Percentiles rank a stretch among this genome's conserved stretches.
phyloP scores from a whole-genome alignment of 2,888 invertebrate genomes.

The Drosophila kambysellisi region DNA sequence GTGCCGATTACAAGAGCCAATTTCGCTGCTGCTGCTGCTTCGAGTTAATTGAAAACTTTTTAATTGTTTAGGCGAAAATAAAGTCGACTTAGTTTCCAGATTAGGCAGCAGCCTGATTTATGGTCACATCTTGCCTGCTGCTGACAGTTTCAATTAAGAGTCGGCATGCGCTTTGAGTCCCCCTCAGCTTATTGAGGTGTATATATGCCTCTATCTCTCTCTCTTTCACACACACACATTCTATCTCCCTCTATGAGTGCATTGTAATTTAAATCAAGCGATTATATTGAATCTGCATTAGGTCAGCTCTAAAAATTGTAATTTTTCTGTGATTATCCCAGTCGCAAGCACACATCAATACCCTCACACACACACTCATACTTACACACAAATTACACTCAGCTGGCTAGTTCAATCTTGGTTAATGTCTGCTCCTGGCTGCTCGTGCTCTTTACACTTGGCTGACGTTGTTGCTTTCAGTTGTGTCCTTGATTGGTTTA shows the following conservation, averaged over 20 bases:
- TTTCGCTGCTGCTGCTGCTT: slow-evolving; percentile 47
- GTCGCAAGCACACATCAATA: slow-evolving; percentile 14
- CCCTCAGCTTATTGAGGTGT: background rate
- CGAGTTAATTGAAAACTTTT: slow-evolving; percentile 79
- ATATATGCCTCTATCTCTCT: background rate
- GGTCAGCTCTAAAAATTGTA: slow-evolving; percentile 41
- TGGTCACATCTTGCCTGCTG: slow-evolving; percentile 57
- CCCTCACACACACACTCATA: background rate
- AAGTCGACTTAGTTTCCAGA: slow-evolving; percentile 58
- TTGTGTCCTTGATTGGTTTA: slow-evolving; percentile 79
- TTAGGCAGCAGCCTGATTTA: slow-evolving; percentile 62
- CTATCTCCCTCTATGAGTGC: slow-evolving; percentile 9
- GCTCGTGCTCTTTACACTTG: slow-evolving; percentile 55
- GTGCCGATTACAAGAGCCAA: slow-evolving; percentile 79
- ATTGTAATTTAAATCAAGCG: slow-evolving; percentile 40
- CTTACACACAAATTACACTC: background rate
- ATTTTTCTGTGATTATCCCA: slow-evolving; percentile 51
- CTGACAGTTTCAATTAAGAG: slow-evolving; percentile 77
- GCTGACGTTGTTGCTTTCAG: slow-evolving; percentile 72
- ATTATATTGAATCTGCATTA: slow-evolving; percentile 45
- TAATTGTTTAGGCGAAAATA: slow-evolving; percentile 69
- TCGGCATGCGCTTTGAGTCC: slow-evolving; percentile 34
- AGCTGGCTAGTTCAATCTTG: slow-evolving; percentile 41
- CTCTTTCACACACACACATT: background rate
- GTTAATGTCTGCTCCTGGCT: slow-evolving; percentile 14